phyloP scores from a whole-genome alignment of 2,113 vertebrate species.

The Ancistrus triradiatus region DNA sequence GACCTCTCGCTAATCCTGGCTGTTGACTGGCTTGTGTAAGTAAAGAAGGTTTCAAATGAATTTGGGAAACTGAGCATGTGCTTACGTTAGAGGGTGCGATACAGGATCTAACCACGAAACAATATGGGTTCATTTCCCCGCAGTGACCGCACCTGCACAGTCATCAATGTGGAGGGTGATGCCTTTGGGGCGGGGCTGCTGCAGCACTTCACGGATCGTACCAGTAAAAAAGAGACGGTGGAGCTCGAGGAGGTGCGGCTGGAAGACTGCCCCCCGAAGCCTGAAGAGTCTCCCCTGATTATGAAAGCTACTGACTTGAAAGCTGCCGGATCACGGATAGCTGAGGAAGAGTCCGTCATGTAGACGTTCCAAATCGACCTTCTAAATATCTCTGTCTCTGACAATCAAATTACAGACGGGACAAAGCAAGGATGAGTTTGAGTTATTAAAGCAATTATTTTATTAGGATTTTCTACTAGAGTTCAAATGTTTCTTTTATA shows the following conservation, averaged over 20 bases:
- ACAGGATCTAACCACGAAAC: too few species aligned
- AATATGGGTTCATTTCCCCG: too few species aligned
- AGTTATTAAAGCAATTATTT: too few species aligned
- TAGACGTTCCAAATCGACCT: slow-evolving; percentile 54
- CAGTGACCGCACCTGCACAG: slow-evolving; percentile 85
- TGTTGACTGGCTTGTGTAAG: slow-evolving; percentile 91
- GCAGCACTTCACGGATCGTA: slow-evolving; percentile 71
- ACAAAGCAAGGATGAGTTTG: too few species aligned
- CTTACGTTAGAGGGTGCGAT: too few species aligned
- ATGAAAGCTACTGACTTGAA: slow-evolving; percentile 36
- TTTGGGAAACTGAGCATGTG: background rate
- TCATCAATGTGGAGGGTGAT: slow-evolving; percentile 85
- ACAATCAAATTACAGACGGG: too few species aligned
- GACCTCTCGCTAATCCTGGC: slow-evolving; percentile 87
- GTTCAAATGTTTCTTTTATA: too few species aligned
- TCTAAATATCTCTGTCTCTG: too few species aligned
- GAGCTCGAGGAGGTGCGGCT: slow-evolving; percentile 63
- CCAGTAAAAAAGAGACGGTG: background rate
- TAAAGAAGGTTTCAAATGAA: slow-evolving; percentile 27
- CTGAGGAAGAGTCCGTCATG: slow-evolving; percentile 73
- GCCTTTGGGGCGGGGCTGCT: slow-evolving; percentile 83
- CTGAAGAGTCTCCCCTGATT: slow-evolving; percentile 70
- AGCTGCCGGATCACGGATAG: background rate
- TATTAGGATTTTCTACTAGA: too few species aligned
- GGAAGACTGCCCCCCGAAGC: slow-evolving; percentile 28